phyloP scores from a whole-genome alignment of 2,113 vertebrate species.

The Actenoides lindsayi region DNA sequence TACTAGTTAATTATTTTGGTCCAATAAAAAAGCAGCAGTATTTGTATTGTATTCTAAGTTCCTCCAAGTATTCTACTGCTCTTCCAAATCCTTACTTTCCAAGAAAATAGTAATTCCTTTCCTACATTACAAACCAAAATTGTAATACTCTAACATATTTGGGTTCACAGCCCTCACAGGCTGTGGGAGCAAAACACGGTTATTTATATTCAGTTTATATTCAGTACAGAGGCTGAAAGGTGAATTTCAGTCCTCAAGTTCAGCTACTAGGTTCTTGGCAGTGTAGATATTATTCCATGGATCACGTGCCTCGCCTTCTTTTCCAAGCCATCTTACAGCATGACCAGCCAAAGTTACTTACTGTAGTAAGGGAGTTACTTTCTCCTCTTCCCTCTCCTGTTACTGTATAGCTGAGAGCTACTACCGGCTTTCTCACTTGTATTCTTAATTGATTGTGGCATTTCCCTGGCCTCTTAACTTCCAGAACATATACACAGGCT shows the following conservation, averaged over 20 bases:
- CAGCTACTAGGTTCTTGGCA: background rate
- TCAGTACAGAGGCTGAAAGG: background rate
- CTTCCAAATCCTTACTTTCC: background rate
- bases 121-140: background rate
- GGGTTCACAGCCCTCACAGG: background rate
- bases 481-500: background rate
- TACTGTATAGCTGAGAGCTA: background rate
- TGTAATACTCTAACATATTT: background rate
- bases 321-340: background rate
- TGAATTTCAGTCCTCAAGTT: background rate
- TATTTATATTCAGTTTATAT: background rate
- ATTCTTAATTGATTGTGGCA: background rate
- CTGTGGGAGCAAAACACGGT: background rate
- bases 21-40: background rate
- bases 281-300: background rate
- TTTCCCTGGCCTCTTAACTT: background rate
- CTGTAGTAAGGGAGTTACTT: background rate
- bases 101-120: background rate
- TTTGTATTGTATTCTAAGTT: background rate
- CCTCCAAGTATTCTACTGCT: background rate
- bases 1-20: background rate
- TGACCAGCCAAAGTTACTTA: background rate
- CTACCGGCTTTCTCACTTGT: background rate
- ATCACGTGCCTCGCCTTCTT: background rate
- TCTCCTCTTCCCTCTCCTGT: background rate